Percentiles rank a stretch among this genome's conserved stretches.
These are phyloP conservation scores for Ariolimax columbianus DNA, from an alignment of 2,888 invertebrate species.

Conservation along the genomic window DNA sequence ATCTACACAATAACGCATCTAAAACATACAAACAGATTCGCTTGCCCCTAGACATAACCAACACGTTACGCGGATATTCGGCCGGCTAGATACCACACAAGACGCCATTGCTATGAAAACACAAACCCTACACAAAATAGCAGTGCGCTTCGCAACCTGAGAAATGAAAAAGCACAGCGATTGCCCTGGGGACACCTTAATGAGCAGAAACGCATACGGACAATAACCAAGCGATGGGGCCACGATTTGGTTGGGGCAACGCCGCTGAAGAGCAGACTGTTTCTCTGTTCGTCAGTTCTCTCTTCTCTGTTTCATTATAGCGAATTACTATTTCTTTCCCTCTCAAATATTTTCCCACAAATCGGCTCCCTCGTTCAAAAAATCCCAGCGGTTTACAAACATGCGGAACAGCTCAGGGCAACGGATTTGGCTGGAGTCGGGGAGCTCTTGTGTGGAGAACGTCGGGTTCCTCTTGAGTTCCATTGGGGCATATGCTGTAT, in stretches of 20 bases:
- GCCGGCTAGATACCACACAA: not conserved
- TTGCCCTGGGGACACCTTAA: slow-evolving; percentile 5
- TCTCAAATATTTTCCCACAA: not conserved
- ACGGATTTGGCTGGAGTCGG: not conserved
- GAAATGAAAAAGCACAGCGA: not conserved
- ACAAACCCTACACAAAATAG: not conserved
- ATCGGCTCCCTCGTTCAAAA: not conserved
- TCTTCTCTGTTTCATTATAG: not conserved
- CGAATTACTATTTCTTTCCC: not conserved
- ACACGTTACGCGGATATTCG: not conserved
- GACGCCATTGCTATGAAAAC: not conserved
- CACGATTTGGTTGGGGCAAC: not conserved
- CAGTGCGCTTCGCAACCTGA: not conserved
- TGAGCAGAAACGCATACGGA: not conserved
- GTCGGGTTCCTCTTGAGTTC: not conserved
- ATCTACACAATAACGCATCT: too few species aligned
- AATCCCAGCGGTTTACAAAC: slow-evolving; percentile 6
- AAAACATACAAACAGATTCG: too few species aligned
- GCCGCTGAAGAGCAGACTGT: not conserved
- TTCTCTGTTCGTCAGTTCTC: not conserved
- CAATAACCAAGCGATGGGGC: not conserved
- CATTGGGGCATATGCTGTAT: not conserved
- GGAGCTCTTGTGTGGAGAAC: not conserved
- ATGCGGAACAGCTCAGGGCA: slow-evolving; percentile 9
- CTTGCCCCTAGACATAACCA: not conserved